Conservation (phyloP, 2,888 invertebrate genomes). For the Pachydiplax longipennis region DNA sequence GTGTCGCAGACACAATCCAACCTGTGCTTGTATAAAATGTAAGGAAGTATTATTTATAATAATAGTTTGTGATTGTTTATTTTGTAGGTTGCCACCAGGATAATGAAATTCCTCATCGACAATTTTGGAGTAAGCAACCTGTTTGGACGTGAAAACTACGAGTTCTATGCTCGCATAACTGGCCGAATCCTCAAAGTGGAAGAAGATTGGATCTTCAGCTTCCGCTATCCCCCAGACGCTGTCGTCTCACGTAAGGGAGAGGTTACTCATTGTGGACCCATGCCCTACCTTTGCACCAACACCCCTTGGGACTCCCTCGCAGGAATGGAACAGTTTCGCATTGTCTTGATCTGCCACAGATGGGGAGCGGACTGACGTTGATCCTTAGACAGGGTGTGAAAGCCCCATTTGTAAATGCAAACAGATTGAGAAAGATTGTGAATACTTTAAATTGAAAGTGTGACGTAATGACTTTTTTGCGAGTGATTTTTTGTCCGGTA, state of each 20-base stretch:
- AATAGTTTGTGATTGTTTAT: constrained; percentile 33
- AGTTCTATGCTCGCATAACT: constrained; percentile 93
- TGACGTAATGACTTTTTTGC: not conserved
- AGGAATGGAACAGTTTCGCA: constrained; percentile 40
- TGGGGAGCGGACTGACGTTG: constrained; percentile 10
- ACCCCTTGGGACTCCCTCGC: constrained; percentile 20
- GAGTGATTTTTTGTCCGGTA: not conserved
- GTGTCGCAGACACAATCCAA: no score
- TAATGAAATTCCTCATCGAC: constrained; percentile 96
- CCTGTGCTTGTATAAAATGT: no score
- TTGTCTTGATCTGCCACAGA: constrained; percentile 37
- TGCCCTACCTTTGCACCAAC: constrained; percentile 15
- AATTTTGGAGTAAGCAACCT: constrained; percentile 95
- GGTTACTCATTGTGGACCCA: not conserved
- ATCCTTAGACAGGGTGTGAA: not conserved
- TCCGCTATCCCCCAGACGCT: constrained; percentile 82
- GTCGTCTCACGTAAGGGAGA: constrained; percentile 63
- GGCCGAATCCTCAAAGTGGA: constrained; percentile 90
- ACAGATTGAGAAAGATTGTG: not conserved
- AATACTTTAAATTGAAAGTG: not conserved
- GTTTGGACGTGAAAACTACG: constrained; percentile 93
- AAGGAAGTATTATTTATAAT: no score
- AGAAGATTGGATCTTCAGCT: constrained; percentile 95
- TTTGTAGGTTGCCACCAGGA: constrained; percentile 86
- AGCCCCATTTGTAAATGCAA: not conserved